These are phyloP conservation scores for Scolopax rusticola DNA, from an alignment of 2,797 vertebrate genomes.

Conservation along the genomic window DNA sequence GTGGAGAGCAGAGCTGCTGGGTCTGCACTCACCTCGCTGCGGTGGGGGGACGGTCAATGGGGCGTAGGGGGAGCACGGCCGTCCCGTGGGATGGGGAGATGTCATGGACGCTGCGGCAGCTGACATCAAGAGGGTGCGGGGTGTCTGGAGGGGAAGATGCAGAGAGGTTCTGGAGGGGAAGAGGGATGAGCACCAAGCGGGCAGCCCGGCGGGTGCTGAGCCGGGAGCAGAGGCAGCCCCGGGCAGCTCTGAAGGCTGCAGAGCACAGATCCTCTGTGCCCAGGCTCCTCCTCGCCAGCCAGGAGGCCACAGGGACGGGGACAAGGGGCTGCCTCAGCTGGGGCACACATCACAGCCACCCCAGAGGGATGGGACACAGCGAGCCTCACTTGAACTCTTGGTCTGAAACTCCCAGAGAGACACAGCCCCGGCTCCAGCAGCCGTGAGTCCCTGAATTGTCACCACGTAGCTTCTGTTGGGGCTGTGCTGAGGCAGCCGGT, in stretches of 20 bases:
- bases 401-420: background rate
- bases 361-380: accelerated
- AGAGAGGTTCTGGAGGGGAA: background rate
- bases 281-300: accelerated
- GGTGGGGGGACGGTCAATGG: background rate
- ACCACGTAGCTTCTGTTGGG: background rate
- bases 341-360: accelerated
- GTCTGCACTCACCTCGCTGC: background rate
- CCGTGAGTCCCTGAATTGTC: background rate
- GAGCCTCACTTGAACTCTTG: background rate
- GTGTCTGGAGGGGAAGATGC: background rate
- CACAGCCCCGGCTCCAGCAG: background rate
- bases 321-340: background rate
- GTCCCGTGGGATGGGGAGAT: background rate
- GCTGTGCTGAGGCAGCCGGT: background rate
- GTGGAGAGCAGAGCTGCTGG: background rate
- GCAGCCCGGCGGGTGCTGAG: accelerated
- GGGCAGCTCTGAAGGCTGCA: background rate
- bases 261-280: background rate
- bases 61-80: background rate
- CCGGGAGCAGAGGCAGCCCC: background rate
- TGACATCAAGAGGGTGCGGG: accelerated
- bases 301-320: background rate
- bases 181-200: accelerated
- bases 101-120: background rate